Base-by-base conservation (phyloP, 2,113 vertebrate species). In the Brachionichthys hirsutus region DNA sequence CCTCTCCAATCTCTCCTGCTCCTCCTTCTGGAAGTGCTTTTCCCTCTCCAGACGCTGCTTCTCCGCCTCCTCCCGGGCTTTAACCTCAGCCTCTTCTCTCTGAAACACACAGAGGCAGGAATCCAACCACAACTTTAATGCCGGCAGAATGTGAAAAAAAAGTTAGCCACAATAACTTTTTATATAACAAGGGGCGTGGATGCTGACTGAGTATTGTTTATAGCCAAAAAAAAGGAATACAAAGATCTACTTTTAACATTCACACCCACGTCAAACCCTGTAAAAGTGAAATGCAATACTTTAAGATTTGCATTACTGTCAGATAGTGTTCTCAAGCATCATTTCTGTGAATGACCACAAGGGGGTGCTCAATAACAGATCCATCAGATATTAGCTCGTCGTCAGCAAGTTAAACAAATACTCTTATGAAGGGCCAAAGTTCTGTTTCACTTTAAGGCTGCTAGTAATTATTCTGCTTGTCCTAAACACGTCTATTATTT, bases 11-110 rank as follows among this genome's bases (percentile, higher is more conserved):
- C 97, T 92, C 79, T 99, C 97, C 86, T 94, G 95, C 86, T 98
- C 96, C 89, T 98, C 97, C 36, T 93, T 93, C 91, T 94, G 95
- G 91, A 99, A 99, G 86, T 98, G 96, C 75, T 94, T 95, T 80
- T 99, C 97, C 74, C 97, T 85, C 82, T 99, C 97, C 85, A 94
- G 86, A 2, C 95, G 94, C 85, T 96, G 95, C 69, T 83, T 90
- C 80, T 96, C 94, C 0, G 92, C 94, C 79, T 97, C 94, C 83
- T 97, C 94, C 0, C 92, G 87, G 0, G 93, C 94, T 59, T 89
- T 92, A 0, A 88, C 93, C 82, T 98, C 97, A 0, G 94, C 93
- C 80, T 95, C 94, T 77, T 95, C 94, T 79, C 88, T 94, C 94
- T 97, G 88, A n/a, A 45, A 86, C 18, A 78, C 49, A 80, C 50